Evolutionary conservation across 1,140 invertebrate genomes (phyloP).

Genomic region (Aculops lycopersici): DNA sequence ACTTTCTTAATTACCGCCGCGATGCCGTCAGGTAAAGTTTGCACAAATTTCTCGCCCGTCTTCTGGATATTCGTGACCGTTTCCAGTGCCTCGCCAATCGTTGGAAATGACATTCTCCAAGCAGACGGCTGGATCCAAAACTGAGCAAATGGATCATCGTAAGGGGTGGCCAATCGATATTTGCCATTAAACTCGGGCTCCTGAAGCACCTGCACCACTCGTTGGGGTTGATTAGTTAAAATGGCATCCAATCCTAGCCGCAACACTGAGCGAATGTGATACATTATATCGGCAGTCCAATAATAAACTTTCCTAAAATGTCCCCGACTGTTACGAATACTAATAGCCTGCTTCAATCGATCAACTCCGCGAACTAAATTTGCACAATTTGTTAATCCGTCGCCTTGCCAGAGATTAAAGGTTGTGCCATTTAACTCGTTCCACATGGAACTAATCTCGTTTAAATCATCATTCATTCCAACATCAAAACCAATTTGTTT

Average conservation of each 20-base stretch:
- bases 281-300: slow-evolving; percentile 12
- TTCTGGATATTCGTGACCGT: too few relatives aligned
- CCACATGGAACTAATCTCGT: slow-evolving; percentile 6
- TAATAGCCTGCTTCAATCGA: not conserved
- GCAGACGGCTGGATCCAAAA: too few relatives aligned
- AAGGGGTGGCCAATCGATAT: slow-evolving; percentile 9
- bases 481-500: slow-evolving; percentile 10
- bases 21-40: too few relatives aligned
- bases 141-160: slow-evolving; percentile 10
- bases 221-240: slow-evolving; percentile 11
- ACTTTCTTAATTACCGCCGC: too few relatives aligned
- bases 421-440: not conserved
- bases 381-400: slow-evolving; percentile 12
- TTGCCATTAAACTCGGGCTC: slow-evolving; percentile 7
- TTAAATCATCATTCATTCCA: slow-evolving; percentile 6
- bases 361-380: slow-evolving; percentile 4
- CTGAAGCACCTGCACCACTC: slow-evolving; percentile 6
- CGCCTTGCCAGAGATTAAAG: slow-evolving; percentile 12
- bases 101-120: too few relatives aligned
- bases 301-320: slow-evolving; percentile 11
- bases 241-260: slow-evolving; percentile 10
- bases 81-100: too few relatives aligned
- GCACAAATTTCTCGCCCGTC: too few relatives aligned
- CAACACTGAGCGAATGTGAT: slow-evolving; percentile 2
- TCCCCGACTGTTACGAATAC: not conserved